Conservation (phyloP, 2,888 invertebrate genomes). For the Strigamia maritima region DNA sequence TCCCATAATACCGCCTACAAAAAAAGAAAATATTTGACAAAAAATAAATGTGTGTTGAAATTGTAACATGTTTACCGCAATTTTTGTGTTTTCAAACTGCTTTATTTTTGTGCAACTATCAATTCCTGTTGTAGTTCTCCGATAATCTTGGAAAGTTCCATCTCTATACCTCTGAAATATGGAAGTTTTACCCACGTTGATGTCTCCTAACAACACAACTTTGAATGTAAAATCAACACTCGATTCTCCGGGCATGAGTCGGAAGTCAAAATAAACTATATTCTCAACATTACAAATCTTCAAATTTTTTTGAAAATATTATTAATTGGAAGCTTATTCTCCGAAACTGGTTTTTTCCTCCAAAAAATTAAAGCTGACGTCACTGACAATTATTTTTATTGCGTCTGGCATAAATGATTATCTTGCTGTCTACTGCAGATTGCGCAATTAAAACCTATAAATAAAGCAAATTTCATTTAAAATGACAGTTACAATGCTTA, state of each 20-base stretch:
- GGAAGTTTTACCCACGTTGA: constrained; percentile 44
- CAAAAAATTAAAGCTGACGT: background rate
- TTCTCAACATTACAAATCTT: background rate
- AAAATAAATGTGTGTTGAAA: background rate
- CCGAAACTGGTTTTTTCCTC: background rate
- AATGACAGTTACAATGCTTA: no score
- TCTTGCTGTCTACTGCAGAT: background rate
- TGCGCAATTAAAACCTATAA: background rate
- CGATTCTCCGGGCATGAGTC: background rate
- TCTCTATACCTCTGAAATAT: constrained; percentile 43
- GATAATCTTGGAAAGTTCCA: constrained; percentile 42
- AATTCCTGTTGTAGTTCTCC: constrained; percentile 41
- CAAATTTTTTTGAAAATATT: no score
- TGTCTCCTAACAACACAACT: constrained; percentile 43
- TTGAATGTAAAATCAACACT: constrained; percentile 38
- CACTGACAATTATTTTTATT: background rate
- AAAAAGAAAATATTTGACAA: background rate
- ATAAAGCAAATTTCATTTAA: background rate
- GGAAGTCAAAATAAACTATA: background rate
- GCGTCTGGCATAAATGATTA: background rate
- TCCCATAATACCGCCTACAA: constrained; percentile 43
- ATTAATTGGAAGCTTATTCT: background rate
- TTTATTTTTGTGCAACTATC: constrained; percentile 41
- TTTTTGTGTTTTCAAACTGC: constrained; percentile 41
- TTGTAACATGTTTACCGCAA: constrained; percentile 40